These are phyloP conservation scores for Protomyctophum bolini DNA, from an alignment of 2,113 vertebrate genomes.

Conservation along the genomic window DNA sequence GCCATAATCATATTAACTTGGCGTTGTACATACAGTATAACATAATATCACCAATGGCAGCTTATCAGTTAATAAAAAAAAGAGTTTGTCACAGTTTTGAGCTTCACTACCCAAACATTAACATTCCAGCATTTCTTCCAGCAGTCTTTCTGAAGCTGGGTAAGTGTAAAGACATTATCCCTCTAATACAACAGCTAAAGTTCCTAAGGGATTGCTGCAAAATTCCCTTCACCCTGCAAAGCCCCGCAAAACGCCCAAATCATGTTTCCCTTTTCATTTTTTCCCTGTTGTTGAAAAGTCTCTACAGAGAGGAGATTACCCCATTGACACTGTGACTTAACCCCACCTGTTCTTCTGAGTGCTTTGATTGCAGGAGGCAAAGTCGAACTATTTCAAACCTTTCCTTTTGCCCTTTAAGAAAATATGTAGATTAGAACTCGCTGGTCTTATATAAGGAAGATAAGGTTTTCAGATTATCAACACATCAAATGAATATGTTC, in stretches of 20 bases:
- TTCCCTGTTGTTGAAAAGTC: slow-evolving; percentile 23
- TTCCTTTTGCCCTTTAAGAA: slow-evolving; percentile 22
- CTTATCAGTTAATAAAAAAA: background rate
- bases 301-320: background rate
- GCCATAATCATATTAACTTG: no score
- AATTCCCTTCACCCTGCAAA: slow-evolving; percentile 45
- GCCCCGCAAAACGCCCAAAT: slow-evolving; percentile 55
- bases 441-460: background rate
- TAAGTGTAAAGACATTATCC: slow-evolving; percentile 26
- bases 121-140: slow-evolving; percentile 19
- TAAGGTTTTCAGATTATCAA: background rate
- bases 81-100: background rate
- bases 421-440: background rate
- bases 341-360: background rate
- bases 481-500: no score
- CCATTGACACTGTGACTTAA: background rate
- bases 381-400: background rate
- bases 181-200: slow-evolving; percentile 43
- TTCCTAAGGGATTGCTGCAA: slow-evolving; percentile 43
- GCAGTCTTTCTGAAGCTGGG: slow-evolving; percentile 33
- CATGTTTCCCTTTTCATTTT: slow-evolving; percentile 23
- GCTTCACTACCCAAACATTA: background rate
- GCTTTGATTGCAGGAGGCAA: background rate
- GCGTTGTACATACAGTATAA: background rate
- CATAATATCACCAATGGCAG: background rate